A percentile compares a stretch with the other conserved stretches of the same genome.
phyloP scores from a whole-genome alignment of 2,797 vertebrate species.

The Diplodus sargus region DNA sequence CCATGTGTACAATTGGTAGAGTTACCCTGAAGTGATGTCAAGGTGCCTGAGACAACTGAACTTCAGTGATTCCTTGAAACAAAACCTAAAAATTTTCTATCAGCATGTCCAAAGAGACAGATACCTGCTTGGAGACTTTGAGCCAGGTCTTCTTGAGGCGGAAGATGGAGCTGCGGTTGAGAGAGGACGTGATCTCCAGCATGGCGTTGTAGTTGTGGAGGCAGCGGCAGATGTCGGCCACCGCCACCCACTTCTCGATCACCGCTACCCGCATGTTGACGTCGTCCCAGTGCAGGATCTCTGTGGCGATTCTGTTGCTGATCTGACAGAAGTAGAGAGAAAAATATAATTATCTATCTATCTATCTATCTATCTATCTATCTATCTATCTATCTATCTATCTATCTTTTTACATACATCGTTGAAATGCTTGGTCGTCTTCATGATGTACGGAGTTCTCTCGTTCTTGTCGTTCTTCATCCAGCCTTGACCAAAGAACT shows the following conservation, averaged over 20 bases:
- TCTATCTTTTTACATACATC: slow-evolving; percentile 85
- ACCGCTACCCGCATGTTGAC: slow-evolving; percentile 86
- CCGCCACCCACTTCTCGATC: slow-evolving; percentile 98
- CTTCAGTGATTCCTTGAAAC: neutral
- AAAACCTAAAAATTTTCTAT: neutral
- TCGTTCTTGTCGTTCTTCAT: slow-evolving; percentile 98
- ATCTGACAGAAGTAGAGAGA: slow-evolving; percentile 81
- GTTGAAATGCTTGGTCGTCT: slow-evolving; percentile 97
- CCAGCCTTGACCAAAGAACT: slow-evolving; percentile 98
- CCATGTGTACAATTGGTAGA: too few relatives aligned
- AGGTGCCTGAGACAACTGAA: neutral
- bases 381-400: neutral
- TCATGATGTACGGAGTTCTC: slow-evolving; percentile 96
- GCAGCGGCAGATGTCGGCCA: slow-evolving; percentile 97
- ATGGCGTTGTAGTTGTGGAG: slow-evolving; percentile 98
- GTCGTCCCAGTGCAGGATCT: slow-evolving; percentile 94
- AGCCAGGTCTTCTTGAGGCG: slow-evolving; percentile 98
- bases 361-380: slow-evolving; percentile 9
- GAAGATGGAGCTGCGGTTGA: slow-evolving; percentile 97
- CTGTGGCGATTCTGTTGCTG: slow-evolving; percentile 95
- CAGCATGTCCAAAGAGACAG: neutral
- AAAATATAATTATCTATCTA: slow-evolving; percentile 7
- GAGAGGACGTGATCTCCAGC: slow-evolving; percentile 95
- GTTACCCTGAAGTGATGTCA: neutral
- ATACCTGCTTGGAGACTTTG: slow-evolving; percentile 97